Evolutionary conservation across 2,888 invertebrate species (phyloP).

Genomic region (Drosophila ustulata): DNA sequence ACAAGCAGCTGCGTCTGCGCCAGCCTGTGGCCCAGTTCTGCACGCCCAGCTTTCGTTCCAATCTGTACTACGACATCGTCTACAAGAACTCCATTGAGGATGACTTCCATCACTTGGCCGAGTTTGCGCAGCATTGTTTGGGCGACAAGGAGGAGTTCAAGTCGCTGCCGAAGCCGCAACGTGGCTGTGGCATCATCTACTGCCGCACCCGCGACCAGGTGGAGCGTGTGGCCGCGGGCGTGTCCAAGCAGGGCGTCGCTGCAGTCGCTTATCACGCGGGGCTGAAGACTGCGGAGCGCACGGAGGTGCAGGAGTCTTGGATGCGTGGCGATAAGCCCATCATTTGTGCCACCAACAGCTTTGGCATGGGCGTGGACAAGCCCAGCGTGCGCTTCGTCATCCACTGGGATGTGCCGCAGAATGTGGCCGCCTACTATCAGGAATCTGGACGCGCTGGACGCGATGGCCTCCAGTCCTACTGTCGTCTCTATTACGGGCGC

Average conservation of each 20-base stretch:
- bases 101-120: slow-evolving; percentile 91
- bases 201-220: slow-evolving; percentile 97
- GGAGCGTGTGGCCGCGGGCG: slow-evolving; percentile 91
- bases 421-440: slow-evolving; percentile 96
- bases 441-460: slow-evolving; percentile 93
- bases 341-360: slow-evolving; percentile 98
- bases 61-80: slow-evolving; percentile 97
- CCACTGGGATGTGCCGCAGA: slow-evolving; percentile 98
- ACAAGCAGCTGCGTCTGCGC: slow-evolving; percentile 89
- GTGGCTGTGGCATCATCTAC: slow-evolving; percentile 95
- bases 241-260: slow-evolving; percentile 90
- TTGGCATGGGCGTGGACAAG: slow-evolving; percentile 99
- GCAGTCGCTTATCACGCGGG: slow-evolving; percentile 96
- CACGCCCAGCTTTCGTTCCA: slow-evolving; percentile 95
- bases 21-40: slow-evolving; percentile 91
- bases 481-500: slow-evolving; percentile 95
- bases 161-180: slow-evolving; percentile 68
- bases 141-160: slow-evolving; percentile 83
- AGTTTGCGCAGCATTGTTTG: slow-evolving; percentile 90
- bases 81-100: slow-evolving; percentile 94
- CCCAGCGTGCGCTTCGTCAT: slow-evolving; percentile 97
- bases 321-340: slow-evolving; percentile 94
- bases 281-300: slow-evolving; percentile 90
- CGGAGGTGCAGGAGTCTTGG: slow-evolving; percentile 95
- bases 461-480: slow-evolving; percentile 95